Conservation (phyloP, 2,113 vertebrate genomes). For the Ptyas mucosa region DNA sequence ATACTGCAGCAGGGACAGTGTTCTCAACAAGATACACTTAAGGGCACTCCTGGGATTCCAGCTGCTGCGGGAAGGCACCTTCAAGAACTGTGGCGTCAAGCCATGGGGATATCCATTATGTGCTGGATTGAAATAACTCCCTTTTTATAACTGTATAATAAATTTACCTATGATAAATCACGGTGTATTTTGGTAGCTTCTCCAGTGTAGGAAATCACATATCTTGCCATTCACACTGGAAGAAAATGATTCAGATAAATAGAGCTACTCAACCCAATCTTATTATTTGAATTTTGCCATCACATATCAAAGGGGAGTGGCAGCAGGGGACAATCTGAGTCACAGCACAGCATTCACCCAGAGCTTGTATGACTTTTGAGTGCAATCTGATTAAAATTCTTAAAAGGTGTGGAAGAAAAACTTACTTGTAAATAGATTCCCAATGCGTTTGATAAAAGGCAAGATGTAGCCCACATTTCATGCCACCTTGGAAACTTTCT, state of each 20-base stretch:
- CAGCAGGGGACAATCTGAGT: neutral
- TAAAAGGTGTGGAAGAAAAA: neutral
- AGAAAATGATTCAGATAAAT: neutral
- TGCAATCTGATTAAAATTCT: neutral
- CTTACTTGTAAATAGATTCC: neutral
- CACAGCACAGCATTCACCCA: neutral
- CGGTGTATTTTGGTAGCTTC: neutral
- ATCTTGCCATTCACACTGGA: neutral
- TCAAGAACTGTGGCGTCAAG: neutral
- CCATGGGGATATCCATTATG: neutral
- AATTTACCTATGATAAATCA: conserved; percentile 1
- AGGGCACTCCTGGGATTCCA: neutral
- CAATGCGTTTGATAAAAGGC: neutral
- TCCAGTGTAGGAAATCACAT: neutral
- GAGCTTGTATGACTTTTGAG: conserved; percentile 29
- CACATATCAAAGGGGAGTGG: neutral
- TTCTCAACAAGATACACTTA: neutral
- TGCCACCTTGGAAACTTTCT: neutral
- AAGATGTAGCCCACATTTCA: neutral
- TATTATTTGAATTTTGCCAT: neutral
- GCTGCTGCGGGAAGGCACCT: neutral
- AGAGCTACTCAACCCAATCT: conserved; percentile 1
- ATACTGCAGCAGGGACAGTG: neutral
- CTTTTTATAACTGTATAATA: accelerated
- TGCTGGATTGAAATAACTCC: neutral